A percentile compares a stretch with the other conserved stretches of the same genome.
Conservation (phyloP, 2,888 invertebrate species). For the Ischnura elegans region DNA sequence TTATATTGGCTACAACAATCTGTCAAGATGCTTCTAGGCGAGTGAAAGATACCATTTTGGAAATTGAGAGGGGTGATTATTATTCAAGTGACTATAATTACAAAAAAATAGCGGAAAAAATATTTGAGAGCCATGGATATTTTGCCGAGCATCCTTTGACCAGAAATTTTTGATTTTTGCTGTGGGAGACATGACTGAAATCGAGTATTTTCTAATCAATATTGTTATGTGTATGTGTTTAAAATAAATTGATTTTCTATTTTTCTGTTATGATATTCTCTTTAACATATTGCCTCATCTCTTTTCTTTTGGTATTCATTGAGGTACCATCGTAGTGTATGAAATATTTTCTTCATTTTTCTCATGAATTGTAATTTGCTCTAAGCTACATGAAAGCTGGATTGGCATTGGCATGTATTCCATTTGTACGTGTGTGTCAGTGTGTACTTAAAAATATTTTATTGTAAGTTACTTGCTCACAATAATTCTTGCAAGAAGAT, state of each 20-base stretch:
- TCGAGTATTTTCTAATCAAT: not conserved
- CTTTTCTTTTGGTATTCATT: too few species aligned
- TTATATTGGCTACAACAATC: conserved; percentile 79
- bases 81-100: conserved; percentile 80
- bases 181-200: not conserved
- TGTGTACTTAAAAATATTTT: too few species aligned
- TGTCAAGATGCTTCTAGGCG: conserved; percentile 78
- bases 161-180: conserved; percentile 75
- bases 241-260: not conserved
- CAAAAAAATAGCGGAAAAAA: conserved; percentile 79
- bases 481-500: too few species aligned
- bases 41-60: conserved; percentile 77
- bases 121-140: conserved; percentile 82
- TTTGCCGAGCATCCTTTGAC: conserved; percentile 83
- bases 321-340: too few species aligned
- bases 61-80: conserved; percentile 78
- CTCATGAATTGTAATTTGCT: too few species aligned
- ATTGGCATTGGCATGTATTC: too few species aligned
- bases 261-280: not conserved
- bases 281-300: too few species aligned
- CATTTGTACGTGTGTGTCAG: too few species aligned
- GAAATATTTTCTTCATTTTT: too few species aligned
- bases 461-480: too few species aligned
- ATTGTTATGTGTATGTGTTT: not conserved
- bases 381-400: too few species aligned